These are phyloP conservation scores for Peucedramus taeniatus DNA, from an alignment of 2,113 vertebrate species.

Conservation along the genomic window DNA sequence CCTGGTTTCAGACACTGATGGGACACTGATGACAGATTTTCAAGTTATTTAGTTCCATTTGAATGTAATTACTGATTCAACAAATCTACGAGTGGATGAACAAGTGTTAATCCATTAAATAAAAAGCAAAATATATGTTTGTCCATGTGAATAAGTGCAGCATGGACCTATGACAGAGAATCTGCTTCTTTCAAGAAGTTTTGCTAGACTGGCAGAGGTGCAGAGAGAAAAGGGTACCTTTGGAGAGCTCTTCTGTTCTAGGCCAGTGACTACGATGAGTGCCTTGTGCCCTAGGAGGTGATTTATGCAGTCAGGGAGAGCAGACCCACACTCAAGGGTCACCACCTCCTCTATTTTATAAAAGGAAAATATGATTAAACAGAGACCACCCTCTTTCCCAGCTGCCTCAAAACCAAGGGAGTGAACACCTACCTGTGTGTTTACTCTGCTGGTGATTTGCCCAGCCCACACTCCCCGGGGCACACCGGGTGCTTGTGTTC, in stretches of 20 bases:
- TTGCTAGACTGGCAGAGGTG: neutral
- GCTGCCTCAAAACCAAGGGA: neutral
- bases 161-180: neutral
- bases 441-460: neutral
- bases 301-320: neutral
- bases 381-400: neutral
- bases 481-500: rapidly evolving
- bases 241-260: neutral
- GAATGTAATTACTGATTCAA: neutral
- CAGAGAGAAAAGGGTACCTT: neutral
- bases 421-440: too few species aligned
- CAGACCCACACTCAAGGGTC: neutral
- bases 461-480: neutral
- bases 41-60: neutral
- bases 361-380: neutral
- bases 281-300: neutral
- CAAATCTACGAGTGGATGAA: neutral
- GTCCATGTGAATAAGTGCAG: neutral
- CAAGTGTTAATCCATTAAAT: neutral
- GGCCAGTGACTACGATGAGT: neutral
- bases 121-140: neutral
- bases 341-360: neutral
- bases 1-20: neutral
- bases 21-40: neutral
- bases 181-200: neutral